Base-by-base conservation (phyloP, 2,888 invertebrate genomes). In the Dexiosoma caninum region DNA sequence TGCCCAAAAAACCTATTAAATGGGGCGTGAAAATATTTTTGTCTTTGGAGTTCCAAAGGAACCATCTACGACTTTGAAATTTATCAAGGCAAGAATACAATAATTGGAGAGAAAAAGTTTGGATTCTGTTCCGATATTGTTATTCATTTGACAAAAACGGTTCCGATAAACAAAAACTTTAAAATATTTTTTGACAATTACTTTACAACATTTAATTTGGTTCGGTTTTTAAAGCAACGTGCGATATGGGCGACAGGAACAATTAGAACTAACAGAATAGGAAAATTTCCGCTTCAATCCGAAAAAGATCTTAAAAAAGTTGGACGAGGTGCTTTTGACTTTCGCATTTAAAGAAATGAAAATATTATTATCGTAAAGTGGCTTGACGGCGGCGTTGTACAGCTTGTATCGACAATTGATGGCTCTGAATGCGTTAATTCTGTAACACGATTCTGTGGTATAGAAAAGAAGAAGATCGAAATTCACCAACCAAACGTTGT, bases 181-280 rank as follows among this genome's bases (percentile, higher is more conserved):
- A 67, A 67, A 55, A 49, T 67, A 8, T 67, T 27, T 67, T 55
- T 69, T 14, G 57, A 70, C 12, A 70, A 70, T 30, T 70, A 60
- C 9, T 59, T 70, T 27, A 40, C 37, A 23, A 42, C 70, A 2
- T 19, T 62, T 6, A 27, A 9, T 46, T 35, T 62, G 32, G 3
- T 30, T 6, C 9, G 6, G 19, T 21, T 16, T 62, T 32, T 62
- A 19, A 10, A 7, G 1, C 30, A 67, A 67, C 8, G 2, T 7
- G 67, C 42, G 21, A 40, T 67, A 2, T 37, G 66, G 66, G 16
- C 66, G 4, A 67, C 57, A 12, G 55, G 57, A 32, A 69, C 46
- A n/a, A 70, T 59, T 23, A 70, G 51, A 40, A 4, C 14, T 14
- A 69, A 44, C 12, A 30, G 57, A 51, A 37, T 40, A 12, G 12